These are phyloP conservation scores for Dastarcus helophoroides DNA, from an alignment of 2,888 invertebrate genomes.

Conservation along the genomic window DNA sequence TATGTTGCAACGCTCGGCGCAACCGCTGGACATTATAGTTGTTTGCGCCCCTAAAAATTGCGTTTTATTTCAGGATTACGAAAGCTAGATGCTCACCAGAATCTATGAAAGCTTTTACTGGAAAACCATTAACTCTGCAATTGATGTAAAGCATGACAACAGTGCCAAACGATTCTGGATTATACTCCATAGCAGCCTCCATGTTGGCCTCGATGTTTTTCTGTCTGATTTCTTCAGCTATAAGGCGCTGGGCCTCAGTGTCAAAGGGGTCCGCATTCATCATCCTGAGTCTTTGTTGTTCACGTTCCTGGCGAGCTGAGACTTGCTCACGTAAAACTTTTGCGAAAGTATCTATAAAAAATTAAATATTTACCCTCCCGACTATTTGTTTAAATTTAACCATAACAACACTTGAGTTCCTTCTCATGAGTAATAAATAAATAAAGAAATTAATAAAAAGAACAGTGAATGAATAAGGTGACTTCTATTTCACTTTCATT, in stretches of 20 bases:
- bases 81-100: slow-evolving; percentile 46
- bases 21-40: slow-evolving; percentile 94
- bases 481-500: no score
- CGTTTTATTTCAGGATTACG: not conserved
- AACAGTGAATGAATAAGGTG: no score
- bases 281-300: slow-evolving; percentile 74
- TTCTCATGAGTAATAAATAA: no score
- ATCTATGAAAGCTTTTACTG: slow-evolving; percentile 97
- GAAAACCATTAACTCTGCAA: slow-evolving; percentile 91
- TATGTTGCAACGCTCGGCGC: slow-evolving; percentile 89
- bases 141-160: slow-evolving; percentile 97
- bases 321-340: slow-evolving; percentile 73
- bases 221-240: slow-evolving; percentile 90
- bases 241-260: slow-evolving; percentile 85
- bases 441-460: no score
- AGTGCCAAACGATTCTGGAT: slow-evolving; percentile 96
- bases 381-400: slow-evolving; percentile 4
- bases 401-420: no score
- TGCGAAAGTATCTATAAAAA: slow-evolving; percentile 63
- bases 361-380: slow-evolving; percentile 5
- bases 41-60: slow-evolving; percentile 64
- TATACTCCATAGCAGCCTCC: slow-evolving; percentile 97
- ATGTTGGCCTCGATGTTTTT: slow-evolving; percentile 97
- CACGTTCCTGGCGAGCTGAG: slow-evolving; percentile 66
- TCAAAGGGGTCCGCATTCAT: slow-evolving; percentile 92